These are phyloP conservation scores for Aphidius gifuensis DNA, from an alignment of 1,140 invertebrate genomes.

Conservation along the genomic window DNA sequence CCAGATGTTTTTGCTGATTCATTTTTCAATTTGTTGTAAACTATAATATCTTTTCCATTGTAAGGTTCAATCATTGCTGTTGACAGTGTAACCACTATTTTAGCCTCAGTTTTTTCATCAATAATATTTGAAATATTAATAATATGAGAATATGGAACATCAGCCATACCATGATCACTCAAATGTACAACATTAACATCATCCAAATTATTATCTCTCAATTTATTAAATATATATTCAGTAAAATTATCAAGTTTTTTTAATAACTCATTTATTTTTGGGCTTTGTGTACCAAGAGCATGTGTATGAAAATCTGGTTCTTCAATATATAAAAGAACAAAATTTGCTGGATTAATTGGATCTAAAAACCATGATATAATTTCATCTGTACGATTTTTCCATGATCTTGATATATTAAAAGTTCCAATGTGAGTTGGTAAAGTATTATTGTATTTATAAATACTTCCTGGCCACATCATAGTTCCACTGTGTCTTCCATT, in stretches of 20 bases:
- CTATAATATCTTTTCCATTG: slow-evolving; percentile 51
- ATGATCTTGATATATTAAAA: slow-evolving; percentile 56
- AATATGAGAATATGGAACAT: slow-evolving; percentile 53
- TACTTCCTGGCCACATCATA: slow-evolving; percentile 64
- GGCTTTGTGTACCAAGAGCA: slow-evolving; percentile 51
- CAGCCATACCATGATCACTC: slow-evolving; percentile 74
- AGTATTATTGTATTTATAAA: slow-evolving; percentile 51
- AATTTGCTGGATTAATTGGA: slow-evolving; percentile 57
- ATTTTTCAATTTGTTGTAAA: slow-evolving; percentile 58
- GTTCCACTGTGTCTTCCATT: slow-evolving; percentile 55
- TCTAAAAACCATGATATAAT: slow-evolving; percentile 66
- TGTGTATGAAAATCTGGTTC: slow-evolving; percentile 67
- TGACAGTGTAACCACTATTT: slow-evolving; percentile 49
- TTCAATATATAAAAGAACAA: slow-evolving; percentile 70
- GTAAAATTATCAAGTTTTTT: slow-evolving; percentile 59
- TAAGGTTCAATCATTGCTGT: slow-evolving; percentile 59
- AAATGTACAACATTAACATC: slow-evolving; percentile 68
- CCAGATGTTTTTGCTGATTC: slow-evolving; percentile 45
- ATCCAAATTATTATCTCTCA: slow-evolving; percentile 52
- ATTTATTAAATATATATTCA: slow-evolving; percentile 57
- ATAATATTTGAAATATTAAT: slow-evolving; percentile 62
- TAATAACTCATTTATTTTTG: slow-evolving; percentile 54
- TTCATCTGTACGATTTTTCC: slow-evolving; percentile 60
- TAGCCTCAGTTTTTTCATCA: slow-evolving; percentile 53
- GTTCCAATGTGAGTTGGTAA: slow-evolving; percentile 44